phyloP scores from a whole-genome alignment of 2,888 invertebrate species.

The Dolichomitus sp. region DNA sequence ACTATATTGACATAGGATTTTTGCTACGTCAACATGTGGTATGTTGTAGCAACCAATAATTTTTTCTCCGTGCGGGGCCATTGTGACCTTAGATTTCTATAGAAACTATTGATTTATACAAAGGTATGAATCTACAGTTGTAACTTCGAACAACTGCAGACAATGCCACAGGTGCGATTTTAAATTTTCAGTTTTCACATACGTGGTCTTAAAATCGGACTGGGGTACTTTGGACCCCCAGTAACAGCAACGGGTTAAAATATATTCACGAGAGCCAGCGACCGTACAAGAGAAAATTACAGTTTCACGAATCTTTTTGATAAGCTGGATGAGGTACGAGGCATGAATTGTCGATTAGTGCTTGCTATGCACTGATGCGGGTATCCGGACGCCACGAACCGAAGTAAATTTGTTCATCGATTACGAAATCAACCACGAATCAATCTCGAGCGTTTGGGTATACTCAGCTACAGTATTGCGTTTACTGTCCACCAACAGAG shows the following conservation, averaged over 20 bases:
- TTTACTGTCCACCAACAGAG: slow-evolving; percentile 17
- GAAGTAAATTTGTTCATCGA: slow-evolving; percentile 55
- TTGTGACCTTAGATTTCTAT: no score
- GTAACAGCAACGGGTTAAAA: background rate
- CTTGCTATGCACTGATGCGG: slow-evolving; percentile 5
- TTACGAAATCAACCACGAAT: slow-evolving; percentile 45
- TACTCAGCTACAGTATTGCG: slow-evolving; percentile 21
- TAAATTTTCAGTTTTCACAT: no score
- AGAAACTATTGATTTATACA: no score
- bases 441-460: slow-evolving; percentile 36
- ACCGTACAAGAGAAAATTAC: background rate
- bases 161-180: no score
- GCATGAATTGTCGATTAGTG: slow-evolving; percentile 30
- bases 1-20: no score
- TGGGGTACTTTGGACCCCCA: no score
- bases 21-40: no score
- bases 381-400: slow-evolving; percentile 28
- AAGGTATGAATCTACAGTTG: no score
- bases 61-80: no score
- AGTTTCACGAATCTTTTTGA: background rate
- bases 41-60: no score
- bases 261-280: background rate
- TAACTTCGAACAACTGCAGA: no score
- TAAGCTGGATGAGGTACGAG: background rate
- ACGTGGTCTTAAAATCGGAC: no score